Conservation (phyloP, 2,113 vertebrate species). For the Garra rufa region DNA sequence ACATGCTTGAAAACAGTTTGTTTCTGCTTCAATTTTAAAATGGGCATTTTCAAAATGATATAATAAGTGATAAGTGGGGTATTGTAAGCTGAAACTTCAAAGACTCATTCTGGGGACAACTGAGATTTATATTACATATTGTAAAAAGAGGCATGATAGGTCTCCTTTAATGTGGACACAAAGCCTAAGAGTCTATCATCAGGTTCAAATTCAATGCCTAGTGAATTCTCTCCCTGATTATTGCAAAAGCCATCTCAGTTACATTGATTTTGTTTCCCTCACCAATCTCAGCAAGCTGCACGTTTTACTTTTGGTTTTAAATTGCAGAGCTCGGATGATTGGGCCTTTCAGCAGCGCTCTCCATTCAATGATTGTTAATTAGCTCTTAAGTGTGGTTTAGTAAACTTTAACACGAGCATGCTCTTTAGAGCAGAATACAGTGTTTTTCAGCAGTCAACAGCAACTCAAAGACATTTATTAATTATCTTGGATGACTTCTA, state of each 20-base stretch:
- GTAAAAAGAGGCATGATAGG: too few species aligned
- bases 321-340: not conserved
- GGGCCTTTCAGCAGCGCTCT: constrained; percentile 39
- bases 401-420: constrained; percentile 34
- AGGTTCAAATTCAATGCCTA: not conserved
- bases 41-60: too few species aligned
- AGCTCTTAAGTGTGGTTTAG: constrained; percentile 35
- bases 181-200: not conserved
- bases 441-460: constrained; percentile 19
- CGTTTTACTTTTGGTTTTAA: constrained; percentile 15
- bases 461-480: constrained; percentile 37
- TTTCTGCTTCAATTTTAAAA: too few species aligned
- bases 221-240: not conserved
- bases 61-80: too few species aligned
- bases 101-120: too few species aligned
- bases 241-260: not conserved
- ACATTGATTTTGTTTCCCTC: not conserved
- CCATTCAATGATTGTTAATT: constrained; percentile 51
- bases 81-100: too few species aligned
- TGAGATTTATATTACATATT: too few species aligned
- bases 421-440: constrained; percentile 2
- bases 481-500: constrained; percentile 30
- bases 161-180: too few species aligned
- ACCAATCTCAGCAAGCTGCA: not conserved
- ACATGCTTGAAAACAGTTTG: too few species aligned